Conservation (phyloP, 2,113 vertebrate genomes). For the Apus apus region DNA sequence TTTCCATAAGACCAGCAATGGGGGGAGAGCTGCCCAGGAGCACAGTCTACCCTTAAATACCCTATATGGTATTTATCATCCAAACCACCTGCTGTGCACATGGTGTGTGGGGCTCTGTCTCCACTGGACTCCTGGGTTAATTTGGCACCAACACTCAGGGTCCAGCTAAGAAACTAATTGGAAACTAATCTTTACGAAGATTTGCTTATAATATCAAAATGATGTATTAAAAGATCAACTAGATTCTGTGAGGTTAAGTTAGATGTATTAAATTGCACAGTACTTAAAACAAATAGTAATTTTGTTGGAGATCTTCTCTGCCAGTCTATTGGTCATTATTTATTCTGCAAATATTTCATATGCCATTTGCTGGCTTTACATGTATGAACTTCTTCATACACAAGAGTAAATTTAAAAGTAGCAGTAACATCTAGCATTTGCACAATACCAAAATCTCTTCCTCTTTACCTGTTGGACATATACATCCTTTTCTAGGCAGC, state of each 20-base stretch:
- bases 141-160: not conserved
- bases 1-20: not conserved
- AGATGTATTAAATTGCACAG: not conserved
- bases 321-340: not conserved
- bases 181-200: not conserved
- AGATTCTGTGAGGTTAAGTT: not conserved
- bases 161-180: not conserved
- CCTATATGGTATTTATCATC: not conserved
- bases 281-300: not conserved
- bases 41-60: not conserved
- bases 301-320: not conserved
- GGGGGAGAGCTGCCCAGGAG: not conserved
- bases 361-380: not conserved
- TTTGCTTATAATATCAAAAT: not conserved
- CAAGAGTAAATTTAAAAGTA: not conserved
- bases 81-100: not conserved
- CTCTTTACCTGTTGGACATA: not conserved
- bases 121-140: not conserved
- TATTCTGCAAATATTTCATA: slow-evolving; percentile 3
- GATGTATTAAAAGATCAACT: not conserved
- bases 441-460: not conserved
- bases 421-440: not conserved
- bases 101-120: not conserved
- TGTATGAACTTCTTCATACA: not conserved
- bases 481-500: not conserved